Evolutionary conservation across 2,113 vertebrate species (phyloP).

Genomic region (Zapus hudsonius): DNA sequence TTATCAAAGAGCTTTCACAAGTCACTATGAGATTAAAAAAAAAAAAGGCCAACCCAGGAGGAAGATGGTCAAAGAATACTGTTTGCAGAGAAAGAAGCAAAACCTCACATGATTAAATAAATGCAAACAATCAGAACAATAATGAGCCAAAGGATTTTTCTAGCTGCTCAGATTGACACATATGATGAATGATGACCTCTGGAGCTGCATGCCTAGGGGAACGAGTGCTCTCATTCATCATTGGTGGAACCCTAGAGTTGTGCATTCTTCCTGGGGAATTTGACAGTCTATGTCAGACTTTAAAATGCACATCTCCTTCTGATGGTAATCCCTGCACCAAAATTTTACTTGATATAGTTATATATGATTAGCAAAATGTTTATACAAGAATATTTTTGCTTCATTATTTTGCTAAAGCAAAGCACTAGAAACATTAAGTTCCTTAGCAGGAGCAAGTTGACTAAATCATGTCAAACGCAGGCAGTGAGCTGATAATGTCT

Average conservation of each 20-base stretch:
- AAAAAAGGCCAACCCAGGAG: background rate
- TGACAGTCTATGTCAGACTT: background rate
- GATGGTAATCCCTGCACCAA: background rate
- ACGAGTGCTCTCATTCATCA: background rate
- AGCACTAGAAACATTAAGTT: background rate
- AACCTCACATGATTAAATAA: background rate
- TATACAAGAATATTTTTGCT: background rate
- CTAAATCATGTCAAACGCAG: background rate
- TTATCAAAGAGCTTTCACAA: background rate
- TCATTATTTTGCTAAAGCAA: background rate
- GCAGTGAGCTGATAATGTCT: background rate
- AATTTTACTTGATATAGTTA: background rate
- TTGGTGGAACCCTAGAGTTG: background rate
- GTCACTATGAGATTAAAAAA: background rate
- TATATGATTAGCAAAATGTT: constrained; percentile 4
- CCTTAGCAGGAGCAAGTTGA: background rate
- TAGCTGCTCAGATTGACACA: background rate
- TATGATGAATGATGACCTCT: background rate
- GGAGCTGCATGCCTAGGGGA: background rate
- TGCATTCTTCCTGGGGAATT: background rate
- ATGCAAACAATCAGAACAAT: background rate
- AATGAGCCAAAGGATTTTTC: background rate
- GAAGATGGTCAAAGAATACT: background rate
- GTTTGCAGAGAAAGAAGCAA: background rate
- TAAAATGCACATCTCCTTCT: background rate